These are phyloP conservation scores for Laupala kohalensis DNA, from an alignment of 1,140 invertebrate species.

Conservation along the genomic window DNA sequence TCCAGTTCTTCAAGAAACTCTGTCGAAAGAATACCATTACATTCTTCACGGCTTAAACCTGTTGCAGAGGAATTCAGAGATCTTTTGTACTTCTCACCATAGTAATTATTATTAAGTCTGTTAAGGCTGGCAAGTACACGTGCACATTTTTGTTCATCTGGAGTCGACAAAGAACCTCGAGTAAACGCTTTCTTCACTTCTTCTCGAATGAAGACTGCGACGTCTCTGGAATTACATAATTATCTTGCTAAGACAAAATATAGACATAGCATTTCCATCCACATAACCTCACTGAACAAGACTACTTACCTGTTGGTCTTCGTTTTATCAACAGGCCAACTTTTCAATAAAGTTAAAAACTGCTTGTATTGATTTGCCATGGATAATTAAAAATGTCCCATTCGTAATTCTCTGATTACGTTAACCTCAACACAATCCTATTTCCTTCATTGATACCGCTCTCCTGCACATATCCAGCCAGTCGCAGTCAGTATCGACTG, in stretches of 20 bases:
- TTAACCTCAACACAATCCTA: too few species aligned
- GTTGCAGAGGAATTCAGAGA: conserved; percentile 43
- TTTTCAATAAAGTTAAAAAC: conserved; percentile 58
- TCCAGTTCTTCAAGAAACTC: conserved; percentile 48
- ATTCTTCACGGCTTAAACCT: conserved; percentile 54
- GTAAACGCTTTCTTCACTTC: conserved; percentile 50
- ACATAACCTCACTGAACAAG: background rate
- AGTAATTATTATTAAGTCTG: conserved; percentile 51
- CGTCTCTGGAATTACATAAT: conserved; percentile 46
- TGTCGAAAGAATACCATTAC: conserved; percentile 50
- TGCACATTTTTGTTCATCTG: conserved; percentile 44
- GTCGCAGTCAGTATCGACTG: too few species aligned
- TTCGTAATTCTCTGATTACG: too few species aligned
- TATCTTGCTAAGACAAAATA: background rate
- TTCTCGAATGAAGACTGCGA: conserved; percentile 57
- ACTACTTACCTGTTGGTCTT: conserved; percentile 51
- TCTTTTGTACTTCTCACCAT: conserved; percentile 48
- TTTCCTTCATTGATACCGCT: too few species aligned
- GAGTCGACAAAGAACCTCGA: conserved; percentile 36
- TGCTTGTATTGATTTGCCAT: conserved; percentile 39
- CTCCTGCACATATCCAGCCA: too few species aligned
- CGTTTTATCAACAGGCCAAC: conserved; percentile 60
- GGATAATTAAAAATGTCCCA: background rate
- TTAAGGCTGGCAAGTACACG: conserved; percentile 52
- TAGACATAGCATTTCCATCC: background rate